Evolutionary conservation across 2,113 vertebrate genomes (phyloP).

Genomic region (Neolamprologus sp.): DNA sequence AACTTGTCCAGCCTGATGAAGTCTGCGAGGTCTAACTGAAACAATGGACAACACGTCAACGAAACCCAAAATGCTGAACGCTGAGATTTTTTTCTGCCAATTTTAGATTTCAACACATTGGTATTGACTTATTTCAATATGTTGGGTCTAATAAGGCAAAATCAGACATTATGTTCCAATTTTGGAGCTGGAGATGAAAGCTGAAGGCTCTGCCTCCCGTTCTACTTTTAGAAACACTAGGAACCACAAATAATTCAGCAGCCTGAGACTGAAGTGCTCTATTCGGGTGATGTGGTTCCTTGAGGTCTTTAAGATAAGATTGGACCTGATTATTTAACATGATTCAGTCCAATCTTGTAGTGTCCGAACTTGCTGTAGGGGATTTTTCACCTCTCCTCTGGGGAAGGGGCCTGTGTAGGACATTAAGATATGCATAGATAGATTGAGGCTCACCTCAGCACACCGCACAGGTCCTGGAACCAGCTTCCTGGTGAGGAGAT

Average conservation of each 20-base stretch:
- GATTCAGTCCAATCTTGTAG: background rate
- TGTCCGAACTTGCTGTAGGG: background rate
- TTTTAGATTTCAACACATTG: background rate
- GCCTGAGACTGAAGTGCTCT: background rate
- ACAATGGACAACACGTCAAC: background rate
- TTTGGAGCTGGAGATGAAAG: background rate
- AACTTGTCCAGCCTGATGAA: background rate
- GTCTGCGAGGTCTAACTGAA: background rate
- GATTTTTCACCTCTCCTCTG: background rate
- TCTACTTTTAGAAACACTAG: background rate
- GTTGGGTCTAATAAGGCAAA: background rate
- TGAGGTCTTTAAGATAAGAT: background rate
- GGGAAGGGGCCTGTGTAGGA: background rate
- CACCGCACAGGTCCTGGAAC: accelerated
- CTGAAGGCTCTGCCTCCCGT: background rate
- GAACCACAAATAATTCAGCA: background rate
- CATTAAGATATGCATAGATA: background rate
- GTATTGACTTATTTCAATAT: background rate
- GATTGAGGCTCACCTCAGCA: background rate
- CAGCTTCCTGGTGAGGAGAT: background rate
- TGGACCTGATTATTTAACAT: background rate
- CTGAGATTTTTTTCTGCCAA: background rate
- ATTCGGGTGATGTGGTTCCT: background rate
- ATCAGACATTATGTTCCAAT: background rate
- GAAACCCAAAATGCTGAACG: background rate